phyloP scores from a whole-genome alignment of 2,113 vertebrate species.

The Prunella fulvescens region DNA sequence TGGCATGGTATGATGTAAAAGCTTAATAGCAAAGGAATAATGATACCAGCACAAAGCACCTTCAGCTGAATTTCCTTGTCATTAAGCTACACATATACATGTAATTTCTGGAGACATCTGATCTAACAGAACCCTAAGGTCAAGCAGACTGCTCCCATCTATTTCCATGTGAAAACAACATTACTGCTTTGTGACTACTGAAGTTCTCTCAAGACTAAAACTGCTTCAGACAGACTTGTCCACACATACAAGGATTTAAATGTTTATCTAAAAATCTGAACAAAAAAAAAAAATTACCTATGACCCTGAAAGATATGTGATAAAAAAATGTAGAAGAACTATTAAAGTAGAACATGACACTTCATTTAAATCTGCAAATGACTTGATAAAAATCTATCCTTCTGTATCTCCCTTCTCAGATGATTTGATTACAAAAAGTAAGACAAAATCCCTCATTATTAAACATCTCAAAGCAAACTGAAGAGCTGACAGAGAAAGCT shows the following conservation, averaged over 20 bases:
- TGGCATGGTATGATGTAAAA: background rate
- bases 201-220: background rate
- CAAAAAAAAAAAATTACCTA: background rate
- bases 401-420: background rate
- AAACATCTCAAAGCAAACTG: conserved; percentile 4
- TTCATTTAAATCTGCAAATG: background rate
- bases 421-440: background rate
- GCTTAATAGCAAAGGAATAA: background rate
- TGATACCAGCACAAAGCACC: background rate
- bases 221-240: background rate
- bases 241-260: background rate
- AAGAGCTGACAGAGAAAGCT: background rate
- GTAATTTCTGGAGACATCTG: background rate
- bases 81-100: background rate
- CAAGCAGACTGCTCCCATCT: background rate
- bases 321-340: background rate
- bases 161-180: background rate
- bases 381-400: background rate
- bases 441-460: background rate
- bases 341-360: background rate
- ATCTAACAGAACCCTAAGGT: background rate
- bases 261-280: background rate
- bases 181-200: background rate
- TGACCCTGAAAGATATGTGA: background rate
- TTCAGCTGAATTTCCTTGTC: background rate